phyloP scores from a whole-genome alignment of 2,888 invertebrate genomes.

The Vesta saturnalis region DNA sequence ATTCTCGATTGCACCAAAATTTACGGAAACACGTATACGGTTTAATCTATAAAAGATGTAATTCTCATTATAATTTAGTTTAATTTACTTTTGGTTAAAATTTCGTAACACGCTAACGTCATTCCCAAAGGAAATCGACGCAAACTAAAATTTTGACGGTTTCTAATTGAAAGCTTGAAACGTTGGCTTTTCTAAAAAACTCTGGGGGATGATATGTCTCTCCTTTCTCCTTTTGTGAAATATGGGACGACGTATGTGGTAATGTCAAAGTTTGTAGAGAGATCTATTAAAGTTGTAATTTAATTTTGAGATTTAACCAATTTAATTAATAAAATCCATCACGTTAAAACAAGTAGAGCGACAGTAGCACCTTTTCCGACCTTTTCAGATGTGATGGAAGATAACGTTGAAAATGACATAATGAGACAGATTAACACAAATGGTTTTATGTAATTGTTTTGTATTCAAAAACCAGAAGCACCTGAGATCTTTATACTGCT shows the following conservation, averaged over 20 bases:
- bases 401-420: conserved; percentile 9
- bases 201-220: conserved; percentile 10
- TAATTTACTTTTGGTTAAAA: not conserved
- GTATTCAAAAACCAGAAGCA: not conserved
- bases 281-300: conserved; percentile 13
- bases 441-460: conserved; percentile 2
- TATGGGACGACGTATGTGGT: conserved; percentile 5
- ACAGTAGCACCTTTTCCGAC: no score
- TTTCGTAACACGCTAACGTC: not conserved
- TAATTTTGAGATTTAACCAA: conserved; percentile 7
- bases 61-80: not conserved
- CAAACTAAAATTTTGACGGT: conserved; percentile 27
- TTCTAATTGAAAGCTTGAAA: conserved; percentile 28
- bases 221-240: not conserved
- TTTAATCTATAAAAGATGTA: not conserved
- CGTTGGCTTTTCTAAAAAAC: conserved; percentile 16
- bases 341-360: not conserved
- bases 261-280: conserved; percentile 13
- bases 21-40: not conserved
- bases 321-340: conserved; percentile 10
- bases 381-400: not conserved
- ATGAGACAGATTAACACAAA: conserved; percentile 2
- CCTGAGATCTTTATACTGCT: not conserved
- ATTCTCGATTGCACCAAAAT: not conserved
- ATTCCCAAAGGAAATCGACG: conserved; percentile 15